Base-by-base conservation (phyloP, 1,140 invertebrate species). In the Tetramorium alpestre region DNA sequence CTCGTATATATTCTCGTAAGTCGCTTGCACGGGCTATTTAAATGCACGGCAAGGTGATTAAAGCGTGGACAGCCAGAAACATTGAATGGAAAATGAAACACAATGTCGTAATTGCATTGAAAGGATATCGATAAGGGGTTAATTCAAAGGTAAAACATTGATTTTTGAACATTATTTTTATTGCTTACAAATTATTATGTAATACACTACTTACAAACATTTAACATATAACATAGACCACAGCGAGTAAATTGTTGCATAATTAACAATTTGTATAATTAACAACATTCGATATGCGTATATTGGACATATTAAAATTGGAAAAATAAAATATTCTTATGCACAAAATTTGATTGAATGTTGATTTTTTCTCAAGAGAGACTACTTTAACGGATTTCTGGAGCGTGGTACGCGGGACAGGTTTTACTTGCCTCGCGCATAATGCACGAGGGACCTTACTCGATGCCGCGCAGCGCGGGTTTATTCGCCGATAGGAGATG, bases 401-500 rank as follows among this genome's bases (percentile, higher is more conserved):
- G 11, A 49, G 22, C n/a, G 28, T 10, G 18, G 28, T 18, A 16
- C 28, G 3, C 4, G 2, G 49, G 10, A 22, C 22, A 28, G 16
- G 44, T 38, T 65, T 78, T 38, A 41, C 47, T n/a, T 33, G 8
- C 4, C 33, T 70, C 33, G 11, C 60, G 44, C 41, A 81, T 38
- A 73, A 58, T 41, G 47, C 16, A 58, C 64, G 22, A 18, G 25
- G 41, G 28, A 33, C n/a, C 25, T 60, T 62, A 22, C 38, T 47
- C 51, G 76, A 65, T 10, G 33, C 72, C 16, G 54, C n/a, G 10
- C 47, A 22, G 18, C 25, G 49, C 49, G n/a, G 28, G 33, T 80
- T 80, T 80, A 54, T 69, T 41, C 44, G 44, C 28, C 47, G 69
- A 84, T 84, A 82, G 67, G 25, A 82, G 33, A 60, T 60, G 67